Base-by-base conservation (phyloP, 2,797 vertebrate genomes). In the Miichthys miiuy region DNA sequence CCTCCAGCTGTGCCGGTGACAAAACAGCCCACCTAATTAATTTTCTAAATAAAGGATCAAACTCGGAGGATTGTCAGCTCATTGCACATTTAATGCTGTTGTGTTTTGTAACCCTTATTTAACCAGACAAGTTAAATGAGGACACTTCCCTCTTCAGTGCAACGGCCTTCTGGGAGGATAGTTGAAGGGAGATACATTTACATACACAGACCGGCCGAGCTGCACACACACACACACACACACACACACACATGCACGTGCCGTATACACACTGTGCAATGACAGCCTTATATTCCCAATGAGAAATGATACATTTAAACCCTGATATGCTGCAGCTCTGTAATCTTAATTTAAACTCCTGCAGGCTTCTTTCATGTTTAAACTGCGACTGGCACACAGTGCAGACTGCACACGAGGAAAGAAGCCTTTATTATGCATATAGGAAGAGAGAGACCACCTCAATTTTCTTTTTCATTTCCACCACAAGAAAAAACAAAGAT, bases 281-380 rank as follows among this genome's bases (percentile, higher is more conserved):
- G 85, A 81, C 70, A 86, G 44, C 62, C 34, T 67, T 62, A 44
- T 84, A 64, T 78, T 77, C 27, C 38, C 12, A 30, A 13, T 87
- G 82, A 81, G 65, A 85, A 85, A 88, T 79, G 68, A 90, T 83
- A 60, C 70, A 76, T 85, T 83, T 51, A 38, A 38, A 62, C 77
- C 77, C n/a, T 65, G 73, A 84, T 68, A 56, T 41, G 38, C 52
- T 73, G 55, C 4, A 56, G 42, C 72, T 44, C 44, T 20, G n/a
- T 86, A 85, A 90, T 82, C 61, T 77, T 80, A 75, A 88, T 88
- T 72, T 84, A 20, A 3, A 51, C 57, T 41, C 73, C 77, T 79
- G 34, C 72, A 66, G 58, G 30, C 60, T 52, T 80, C 69, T 83
- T 79, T 79, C 42, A 57, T 75, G 71, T 84, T 52, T 56, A 66